Evolutionary conservation across 2,888 invertebrate species (phyloP).

Genomic region (Sesia apiformis): DNA sequence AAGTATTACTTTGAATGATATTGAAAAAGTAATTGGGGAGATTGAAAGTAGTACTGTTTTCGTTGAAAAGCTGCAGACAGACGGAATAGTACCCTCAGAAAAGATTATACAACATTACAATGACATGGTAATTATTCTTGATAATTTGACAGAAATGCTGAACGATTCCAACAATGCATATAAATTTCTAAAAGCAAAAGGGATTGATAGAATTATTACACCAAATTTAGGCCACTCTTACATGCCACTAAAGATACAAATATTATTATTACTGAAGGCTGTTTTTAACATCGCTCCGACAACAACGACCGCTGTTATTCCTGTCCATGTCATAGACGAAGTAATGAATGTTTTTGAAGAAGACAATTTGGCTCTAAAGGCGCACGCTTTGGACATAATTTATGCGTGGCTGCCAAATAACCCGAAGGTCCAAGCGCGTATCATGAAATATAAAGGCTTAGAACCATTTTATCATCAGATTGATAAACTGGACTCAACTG

Average conservation of each 20-base stretch:
- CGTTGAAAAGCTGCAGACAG: slow-evolving; percentile 14
- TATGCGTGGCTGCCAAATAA: slow-evolving; percentile 45
- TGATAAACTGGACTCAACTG: slow-evolving; percentile 28
- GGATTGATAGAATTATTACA: slow-evolving; percentile 32
- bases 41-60: slow-evolving; percentile 17
- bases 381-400: slow-evolving; percentile 38
- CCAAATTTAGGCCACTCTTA: slow-evolving; percentile 17
- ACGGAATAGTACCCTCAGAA: slow-evolving; percentile 15
- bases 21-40: slow-evolving; percentile 18
- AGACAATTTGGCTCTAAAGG: slow-evolving; percentile 33
- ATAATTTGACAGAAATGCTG: slow-evolving; percentile 25
- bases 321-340: slow-evolving; percentile 33
- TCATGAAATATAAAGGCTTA: slow-evolving; percentile 50
- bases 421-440: slow-evolving; percentile 41
- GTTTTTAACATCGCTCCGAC: slow-evolving; percentile 35
- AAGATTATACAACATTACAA: slow-evolving; percentile 20
- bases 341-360: slow-evolving; percentile 42
- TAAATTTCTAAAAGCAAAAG: slow-evolving; percentile 37
- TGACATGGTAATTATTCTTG: slow-evolving; percentile 21
- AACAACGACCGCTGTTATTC: slow-evolving; percentile 27
- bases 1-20: slow-evolving; percentile 5
- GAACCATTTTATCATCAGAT: slow-evolving; percentile 49
- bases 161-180: slow-evolving; percentile 27
- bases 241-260: slow-evolving; percentile 22
- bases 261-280: slow-evolving; percentile 30